Evolutionary conservation across 2,888 invertebrate genomes (phyloP).

Genomic region (Drosophila tripunctata): DNA sequence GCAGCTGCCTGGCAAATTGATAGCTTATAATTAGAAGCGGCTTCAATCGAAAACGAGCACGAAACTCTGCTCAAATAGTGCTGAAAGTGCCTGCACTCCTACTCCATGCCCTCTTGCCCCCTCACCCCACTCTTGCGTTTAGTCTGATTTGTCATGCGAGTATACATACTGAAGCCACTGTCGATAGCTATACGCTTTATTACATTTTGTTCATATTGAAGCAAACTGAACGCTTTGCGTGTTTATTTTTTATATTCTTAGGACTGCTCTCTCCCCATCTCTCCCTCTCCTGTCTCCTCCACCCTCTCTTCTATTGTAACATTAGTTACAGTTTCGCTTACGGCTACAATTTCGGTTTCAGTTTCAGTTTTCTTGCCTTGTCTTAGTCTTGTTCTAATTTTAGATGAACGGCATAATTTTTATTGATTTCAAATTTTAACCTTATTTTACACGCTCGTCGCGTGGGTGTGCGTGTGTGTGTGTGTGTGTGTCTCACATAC

Average conservation of each 20-base stretch:
- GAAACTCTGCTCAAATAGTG: slow-evolving; percentile 5
- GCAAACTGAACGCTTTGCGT: slow-evolving; percentile 7
- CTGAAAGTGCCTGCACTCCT: neutral
- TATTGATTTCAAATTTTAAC: slow-evolving; percentile 83
- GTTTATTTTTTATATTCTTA: slow-evolving; percentile 21
- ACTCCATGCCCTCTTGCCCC: neutral
- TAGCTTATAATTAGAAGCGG: slow-evolving; percentile 53
- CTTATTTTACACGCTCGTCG: slow-evolving; percentile 71
- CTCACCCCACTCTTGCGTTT: neutral
- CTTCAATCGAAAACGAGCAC: slow-evolving; percentile 14
- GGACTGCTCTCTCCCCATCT: neutral
- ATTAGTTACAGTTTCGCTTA: neutral
- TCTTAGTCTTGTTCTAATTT: slow-evolving; percentile 80
- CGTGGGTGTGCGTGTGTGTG: slow-evolving; percentile 13
- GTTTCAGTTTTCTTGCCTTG: slow-evolving; percentile 38
- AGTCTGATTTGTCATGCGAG: slow-evolving; percentile 68
- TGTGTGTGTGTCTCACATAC: slow-evolving; percentile 22
- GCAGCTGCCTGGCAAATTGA: slow-evolving; percentile 34
- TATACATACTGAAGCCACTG: slow-evolving; percentile 36
- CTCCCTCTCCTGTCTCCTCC: no score
- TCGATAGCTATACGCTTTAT: slow-evolving; percentile 20
- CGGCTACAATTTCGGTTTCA: slow-evolving; percentile 20
- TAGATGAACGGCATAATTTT: slow-evolving; percentile 83
- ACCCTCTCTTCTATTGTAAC: slow-evolving; percentile 25
- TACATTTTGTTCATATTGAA: slow-evolving; percentile 13